phyloP scores from a whole-genome alignment of 1,140 invertebrate species.

The Hestina assimilis region DNA sequence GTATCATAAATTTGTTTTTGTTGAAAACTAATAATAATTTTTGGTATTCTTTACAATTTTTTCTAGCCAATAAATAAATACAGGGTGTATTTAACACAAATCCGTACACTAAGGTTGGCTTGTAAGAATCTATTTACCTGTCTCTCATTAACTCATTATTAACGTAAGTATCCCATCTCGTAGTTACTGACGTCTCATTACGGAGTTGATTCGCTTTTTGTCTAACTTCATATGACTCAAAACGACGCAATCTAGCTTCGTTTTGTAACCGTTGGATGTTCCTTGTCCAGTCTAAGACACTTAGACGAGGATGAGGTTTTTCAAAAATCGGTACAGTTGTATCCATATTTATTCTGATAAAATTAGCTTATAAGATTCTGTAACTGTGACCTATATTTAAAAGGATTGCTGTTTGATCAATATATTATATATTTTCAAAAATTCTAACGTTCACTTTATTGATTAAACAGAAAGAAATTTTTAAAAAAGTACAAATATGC shows the following conservation, averaged over 20 bases:
- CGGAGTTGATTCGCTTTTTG: constrained; percentile 85
- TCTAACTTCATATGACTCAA: constrained; percentile 83
- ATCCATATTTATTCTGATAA: constrained; percentile 58
- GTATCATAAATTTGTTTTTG: not conserved
- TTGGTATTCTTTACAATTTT: too few species aligned
- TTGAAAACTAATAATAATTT: not conserved
- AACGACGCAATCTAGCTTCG: constrained; percentile 80
- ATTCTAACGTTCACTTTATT: not conserved
- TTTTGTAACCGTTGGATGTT: constrained; percentile 84
- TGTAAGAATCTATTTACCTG: too few species aligned
- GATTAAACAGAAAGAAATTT: not conserved
- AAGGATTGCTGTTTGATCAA: constrained; percentile 1
- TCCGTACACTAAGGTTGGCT: too few species aligned
- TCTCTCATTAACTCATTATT: constrained; percentile 88
- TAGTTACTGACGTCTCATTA: constrained; percentile 88
- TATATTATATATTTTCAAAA: not conserved
- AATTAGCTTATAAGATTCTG: too few species aligned
- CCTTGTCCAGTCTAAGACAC: constrained; percentile 86
- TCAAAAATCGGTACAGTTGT: constrained; percentile 79
- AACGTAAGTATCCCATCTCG: constrained; percentile 90
- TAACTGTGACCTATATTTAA: too few species aligned
- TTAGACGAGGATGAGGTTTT: constrained; percentile 83
- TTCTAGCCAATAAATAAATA: too few species aligned
- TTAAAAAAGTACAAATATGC: not conserved
- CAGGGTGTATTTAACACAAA: not conserved